Evolutionary conservation across 2,797 vertebrate genomes (phyloP).

Genomic region (Hyperoplus lanceolatus): DNA sequence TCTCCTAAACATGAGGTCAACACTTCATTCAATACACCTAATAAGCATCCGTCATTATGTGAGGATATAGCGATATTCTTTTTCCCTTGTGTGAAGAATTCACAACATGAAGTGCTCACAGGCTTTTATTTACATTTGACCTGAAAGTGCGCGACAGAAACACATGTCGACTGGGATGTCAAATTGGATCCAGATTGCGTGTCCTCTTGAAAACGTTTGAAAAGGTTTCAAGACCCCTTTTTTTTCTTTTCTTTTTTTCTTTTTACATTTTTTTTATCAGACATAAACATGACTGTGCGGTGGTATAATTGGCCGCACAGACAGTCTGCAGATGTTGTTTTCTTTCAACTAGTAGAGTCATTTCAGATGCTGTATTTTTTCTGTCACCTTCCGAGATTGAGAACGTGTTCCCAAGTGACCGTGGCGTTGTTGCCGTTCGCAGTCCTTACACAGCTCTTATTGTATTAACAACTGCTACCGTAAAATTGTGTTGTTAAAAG

Average conservation of each 20-base stretch:
- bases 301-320: conserved; percentile 74
- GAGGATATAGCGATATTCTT: conserved; percentile 28
- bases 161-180: conserved; percentile 75
- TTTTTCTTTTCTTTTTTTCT: conserved; percentile 25
- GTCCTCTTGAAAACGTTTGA: conserved; percentile 74
- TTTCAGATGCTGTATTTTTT: conserved; percentile 71
- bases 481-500: neutral
- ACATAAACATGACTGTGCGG: conserved; percentile 70
- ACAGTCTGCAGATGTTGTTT: conserved; percentile 78
- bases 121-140: conserved; percentile 76
- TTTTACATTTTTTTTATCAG: conserved; percentile 55
- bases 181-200: conserved; percentile 81
- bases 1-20: conserved; percentile 10
- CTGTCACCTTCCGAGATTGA: conserved; percentile 67
- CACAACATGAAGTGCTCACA: conserved; percentile 60
- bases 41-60: conserved; percentile 52
- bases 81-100: conserved; percentile 60
- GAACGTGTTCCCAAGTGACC: conserved; percentile 36
- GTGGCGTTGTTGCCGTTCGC: conserved; percentile 3
- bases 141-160: conserved; percentile 69
- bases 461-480: conserved; percentile 18
- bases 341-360: conserved; percentile 69
- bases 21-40: conserved; percentile 18
- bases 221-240: conserved; percentile 68
- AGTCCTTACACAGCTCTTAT: conserved; percentile 10